Conservation (phyloP, 2,888 invertebrate species). For the Coenonympha arcania region DNA sequence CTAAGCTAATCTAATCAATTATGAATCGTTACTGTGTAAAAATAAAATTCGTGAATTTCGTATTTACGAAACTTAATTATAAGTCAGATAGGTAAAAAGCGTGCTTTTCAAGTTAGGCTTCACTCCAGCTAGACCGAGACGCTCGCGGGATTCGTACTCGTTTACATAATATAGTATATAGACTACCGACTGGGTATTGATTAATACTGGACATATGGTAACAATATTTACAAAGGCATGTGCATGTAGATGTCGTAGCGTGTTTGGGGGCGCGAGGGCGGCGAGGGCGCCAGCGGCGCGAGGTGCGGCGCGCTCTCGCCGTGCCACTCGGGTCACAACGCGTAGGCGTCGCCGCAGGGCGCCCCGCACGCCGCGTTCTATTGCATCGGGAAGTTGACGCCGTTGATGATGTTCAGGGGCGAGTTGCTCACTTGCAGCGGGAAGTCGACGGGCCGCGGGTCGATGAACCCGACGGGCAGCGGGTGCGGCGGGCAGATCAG, state of each 20-base stretch:
- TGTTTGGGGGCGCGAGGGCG: constrained; percentile 32
- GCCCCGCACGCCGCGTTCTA: constrained; percentile 65
- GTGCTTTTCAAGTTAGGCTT: not conserved
- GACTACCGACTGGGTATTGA: constrained; percentile 21
- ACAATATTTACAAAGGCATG: constrained; percentile 44
- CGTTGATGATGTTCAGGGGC: constrained; percentile 79
- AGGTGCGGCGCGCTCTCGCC: constrained; percentile 29
- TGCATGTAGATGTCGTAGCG: constrained; percentile 43
- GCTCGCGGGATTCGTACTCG: not conserved
- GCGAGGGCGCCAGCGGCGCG: too few species aligned
- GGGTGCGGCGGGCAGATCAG: constrained; percentile 78
- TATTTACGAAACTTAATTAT: too few species aligned
- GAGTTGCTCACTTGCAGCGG: constrained; percentile 76
- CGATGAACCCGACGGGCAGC: constrained; percentile 80
- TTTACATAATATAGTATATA: constrained; percentile 1
- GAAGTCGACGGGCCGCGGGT: constrained; percentile 81
- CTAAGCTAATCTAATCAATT: too few species aligned
- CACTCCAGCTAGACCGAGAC: not conserved
- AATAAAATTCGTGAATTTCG: too few species aligned
- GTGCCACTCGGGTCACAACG: constrained; percentile 63
- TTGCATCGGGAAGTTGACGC: constrained; percentile 85
- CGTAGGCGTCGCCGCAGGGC: constrained; percentile 42
- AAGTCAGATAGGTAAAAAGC: too few species aligned
- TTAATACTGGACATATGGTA: constrained; percentile 35
- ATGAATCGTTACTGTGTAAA: too few species aligned